Evolutionary conservation across 1,140 invertebrate genomes (phyloP).

Genomic region (Schlechtendalia chinensis): DNA sequence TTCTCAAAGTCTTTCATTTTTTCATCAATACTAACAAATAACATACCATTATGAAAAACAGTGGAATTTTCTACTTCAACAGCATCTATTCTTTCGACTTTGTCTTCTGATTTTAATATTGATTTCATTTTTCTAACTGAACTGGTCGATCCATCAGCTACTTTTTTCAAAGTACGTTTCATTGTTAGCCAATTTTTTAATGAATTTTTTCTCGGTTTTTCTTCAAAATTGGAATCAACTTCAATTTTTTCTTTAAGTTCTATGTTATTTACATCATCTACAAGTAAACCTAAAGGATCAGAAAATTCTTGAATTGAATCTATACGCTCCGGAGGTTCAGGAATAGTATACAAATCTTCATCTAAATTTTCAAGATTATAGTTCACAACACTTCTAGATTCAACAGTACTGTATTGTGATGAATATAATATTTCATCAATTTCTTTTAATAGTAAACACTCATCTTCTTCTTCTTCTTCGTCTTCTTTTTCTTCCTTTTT

Average conservation of each 20-base stretch:
- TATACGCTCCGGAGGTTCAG: constrained; percentile 52
- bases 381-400: not conserved
- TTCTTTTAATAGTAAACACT: not conserved
- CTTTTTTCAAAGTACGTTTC: constrained; percentile 56
- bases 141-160: constrained; percentile 55
- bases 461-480: constrained; percentile 29
- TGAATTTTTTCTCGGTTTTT: constrained; percentile 55
- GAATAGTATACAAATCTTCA: constrained; percentile 52
- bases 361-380: constrained; percentile 55
- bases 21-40: constrained; percentile 43
- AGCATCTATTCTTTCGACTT: constrained; percentile 4
- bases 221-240: constrained; percentile 54
- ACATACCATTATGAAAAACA: constrained; percentile 34
- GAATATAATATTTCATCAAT: constrained; percentile 43
- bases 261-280: constrained; percentile 4
- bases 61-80: constrained; percentile 21
- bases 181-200: constrained; percentile 55
- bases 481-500: constrained; percentile 49
- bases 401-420: constrained; percentile 53
- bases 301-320: constrained; percentile 52
- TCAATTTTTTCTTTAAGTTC: constrained; percentile 46
- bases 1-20: constrained; percentile 51
- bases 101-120: constrained; percentile 53
- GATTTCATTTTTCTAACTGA: constrained; percentile 56
- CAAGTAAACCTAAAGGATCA: not conserved